Base-by-base conservation (phyloP, 2,797 vertebrate genomes). In the Etheostoma nigrum region DNA sequence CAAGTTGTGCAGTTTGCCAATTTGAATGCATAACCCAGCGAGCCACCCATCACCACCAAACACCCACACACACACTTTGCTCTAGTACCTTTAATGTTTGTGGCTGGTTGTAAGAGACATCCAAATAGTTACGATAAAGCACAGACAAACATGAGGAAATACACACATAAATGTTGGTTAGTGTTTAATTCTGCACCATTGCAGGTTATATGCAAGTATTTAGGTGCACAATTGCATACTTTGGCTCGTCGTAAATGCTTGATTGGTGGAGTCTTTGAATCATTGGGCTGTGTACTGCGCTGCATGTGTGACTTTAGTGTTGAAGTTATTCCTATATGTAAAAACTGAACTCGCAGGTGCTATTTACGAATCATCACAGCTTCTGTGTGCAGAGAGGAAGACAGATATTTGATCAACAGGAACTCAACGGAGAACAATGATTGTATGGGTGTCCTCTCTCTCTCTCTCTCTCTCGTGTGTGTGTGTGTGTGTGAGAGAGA, bases 401-500 rank as follows among this genome's bases (percentile, higher is more conserved):
- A 83, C 66, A 11, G 49, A 60, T 27, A 66, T 78, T 33, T 80
- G 44, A 60, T 85, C 71, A 87, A 89, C 83, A 80, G 85, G 83
- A 90, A 87, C 83, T 49, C 15, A 47, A 33, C 3, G 2, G 69
- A 88, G 81, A 87, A 88, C 83, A 89, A 78, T 88, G 80, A 78
- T 65, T 60, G 51, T 52, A 57, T 6, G 33, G 45, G 57, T 5
- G 1, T 21, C 14, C 11, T 25, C 36, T 36, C 36, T 36, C 36
- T 65, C 1, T 51, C 36, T 36, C 36, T 65, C 1, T 51, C 44
- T 72, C 45, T n/a, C 45, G 61, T 58, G 61, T 67, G 53, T 52
- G 66, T 63, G 72, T 33, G 33, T 65, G 52, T 51, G 21, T 73
- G 55, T 45, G 33, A 6, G 6, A 11, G 36, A 40, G 36, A 40